A percentile compares a stretch with the other conserved stretches of the same genome.
Evolutionary conservation across 2,888 invertebrate genomes (phyloP).

Genomic region (Stenchaetothrips biformis): DNA sequence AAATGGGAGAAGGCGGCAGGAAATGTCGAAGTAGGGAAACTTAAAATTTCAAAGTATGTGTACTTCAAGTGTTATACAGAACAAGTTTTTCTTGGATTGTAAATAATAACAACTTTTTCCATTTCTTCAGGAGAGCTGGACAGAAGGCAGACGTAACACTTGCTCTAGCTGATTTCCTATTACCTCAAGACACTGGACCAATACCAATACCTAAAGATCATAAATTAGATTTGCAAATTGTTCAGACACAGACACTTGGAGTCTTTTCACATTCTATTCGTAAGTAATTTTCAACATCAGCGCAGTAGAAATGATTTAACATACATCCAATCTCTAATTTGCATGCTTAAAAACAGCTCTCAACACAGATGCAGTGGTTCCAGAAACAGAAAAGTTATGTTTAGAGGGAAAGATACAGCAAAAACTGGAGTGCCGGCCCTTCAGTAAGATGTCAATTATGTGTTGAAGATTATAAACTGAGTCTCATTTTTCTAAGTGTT

Average conservation of each 20-base stretch:
- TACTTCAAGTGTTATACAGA: neutral
- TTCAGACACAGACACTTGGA: slow-evolving; percentile 84
- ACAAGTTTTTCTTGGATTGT: neutral
- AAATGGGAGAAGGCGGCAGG: slow-evolving; percentile 92
- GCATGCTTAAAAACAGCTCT: slow-evolving; percentile 49
- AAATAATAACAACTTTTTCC: slow-evolving; percentile 35
- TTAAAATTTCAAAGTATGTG: slow-evolving; percentile 71
- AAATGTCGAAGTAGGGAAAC: slow-evolving; percentile 87
- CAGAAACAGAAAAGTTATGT: slow-evolving; percentile 75
- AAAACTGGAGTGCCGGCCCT: slow-evolving; percentile 80
- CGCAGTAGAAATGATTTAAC: slow-evolving; percentile 28
- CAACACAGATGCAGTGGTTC: slow-evolving; percentile 60
- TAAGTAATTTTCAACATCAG: slow-evolving; percentile 47
- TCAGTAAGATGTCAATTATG: slow-evolving; percentile 39
- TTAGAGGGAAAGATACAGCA: slow-evolving; percentile 95
- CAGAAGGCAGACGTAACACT: slow-evolving; percentile 85
- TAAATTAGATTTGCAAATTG: slow-evolving; percentile 83
- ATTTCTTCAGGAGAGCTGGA: slow-evolving; percentile 54
- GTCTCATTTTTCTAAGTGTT: neutral
- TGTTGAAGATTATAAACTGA: no score
- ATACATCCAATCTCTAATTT: neutral
- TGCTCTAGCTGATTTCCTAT: slow-evolving; percentile 72
- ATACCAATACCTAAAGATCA: slow-evolving; percentile 87
- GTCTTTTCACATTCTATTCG: slow-evolving; percentile 83
- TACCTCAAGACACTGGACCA: slow-evolving; percentile 61